Evolutionary conservation across 1,140 invertebrate species (phyloP), one percentile per base, ranked within the genome.

Genomic region (Brachionus rotundiformis): DNA sequence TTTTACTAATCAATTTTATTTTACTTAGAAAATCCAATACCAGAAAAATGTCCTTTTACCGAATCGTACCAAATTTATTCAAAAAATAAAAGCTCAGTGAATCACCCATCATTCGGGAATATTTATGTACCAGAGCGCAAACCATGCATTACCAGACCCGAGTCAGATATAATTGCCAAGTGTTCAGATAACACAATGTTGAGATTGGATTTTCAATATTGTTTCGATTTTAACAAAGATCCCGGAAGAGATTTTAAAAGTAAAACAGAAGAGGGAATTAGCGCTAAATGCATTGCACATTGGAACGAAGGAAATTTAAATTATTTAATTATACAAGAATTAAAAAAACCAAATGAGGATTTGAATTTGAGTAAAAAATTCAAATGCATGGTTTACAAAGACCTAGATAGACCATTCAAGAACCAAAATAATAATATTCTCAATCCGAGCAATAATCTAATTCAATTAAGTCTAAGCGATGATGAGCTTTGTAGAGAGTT

Each of bases 231-330:
- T 0, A 44, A 73, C 11, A 31, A 23, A 73, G 19, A 39, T 19
- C 13, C 36, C 7, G 2, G 6, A 19, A 73, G 41, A 27, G 36
- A 47, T 23, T 44, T 25, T n/a, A 29, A 44, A 73, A 25, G 1
- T 7, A 41, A 19, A 47, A 73, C 41, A 19, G 36, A 27, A 25
- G 36, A 73, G n/a, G 41, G 31, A 73, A 25, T 71, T 36, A 39
- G 33, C 8, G 76, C 76, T 27, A n/a, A 63, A 36, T 79, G 76
- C 23, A 79, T 79, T 33, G 76, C 76, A 59, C 76, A 79, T 63
- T 79, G 76, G 76, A 59, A 36, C 19, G 76, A 79, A 59, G 76
- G 76, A 59, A 63, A 59, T 16, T 36, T 63, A 11, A 79, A 63
- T 27, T 79, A 79, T 79, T 29, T 79, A 63, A 79, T 79, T 23